Percentiles rank a stretch among this genome's conserved stretches.
Conservation (phyloP, 2,113 vertebrate genomes). For the Gallinago undulata region DNA sequence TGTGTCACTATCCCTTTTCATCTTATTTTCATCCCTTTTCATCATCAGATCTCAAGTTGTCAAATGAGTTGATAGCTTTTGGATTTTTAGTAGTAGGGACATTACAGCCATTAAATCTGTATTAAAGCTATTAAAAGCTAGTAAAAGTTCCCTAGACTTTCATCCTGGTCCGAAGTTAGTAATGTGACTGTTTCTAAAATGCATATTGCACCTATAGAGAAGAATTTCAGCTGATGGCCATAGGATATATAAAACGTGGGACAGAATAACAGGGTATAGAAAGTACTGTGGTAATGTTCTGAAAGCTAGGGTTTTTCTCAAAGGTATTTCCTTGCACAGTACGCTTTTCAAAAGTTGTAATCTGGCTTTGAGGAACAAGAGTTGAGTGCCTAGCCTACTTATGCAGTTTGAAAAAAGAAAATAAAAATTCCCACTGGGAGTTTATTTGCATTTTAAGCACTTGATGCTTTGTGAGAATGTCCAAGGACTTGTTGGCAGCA, state of each 20-base stretch:
- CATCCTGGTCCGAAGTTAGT: not conserved
- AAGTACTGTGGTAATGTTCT: not conserved
- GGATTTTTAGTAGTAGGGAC: not conserved
- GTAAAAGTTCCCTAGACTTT: not conserved
- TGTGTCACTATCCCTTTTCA: not conserved
- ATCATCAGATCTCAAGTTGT: not conserved
- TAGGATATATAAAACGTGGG: not conserved
- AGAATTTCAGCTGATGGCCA: not conserved
- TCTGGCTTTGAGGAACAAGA: not conserved
- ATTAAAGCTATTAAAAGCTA: not conserved
- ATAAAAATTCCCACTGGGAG: not conserved
- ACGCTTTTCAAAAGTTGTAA: not conserved
- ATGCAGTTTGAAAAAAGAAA: not conserved
- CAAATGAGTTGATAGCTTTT: not conserved
- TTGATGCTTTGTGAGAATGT: not conserved
- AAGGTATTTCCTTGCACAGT: not conserved
- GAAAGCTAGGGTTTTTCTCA: not conserved
- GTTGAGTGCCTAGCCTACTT: not conserved
- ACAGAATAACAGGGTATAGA: not conserved
- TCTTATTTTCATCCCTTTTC: not conserved
- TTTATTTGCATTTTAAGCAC: not conserved
- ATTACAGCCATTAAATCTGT: not conserved
- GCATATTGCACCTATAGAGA: not conserved
- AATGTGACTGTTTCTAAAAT: not conserved
- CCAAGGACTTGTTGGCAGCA: not conserved